phyloP scores from a whole-genome alignment of 2,113 vertebrate genomes.

The Gallinago jamesoni region DNA sequence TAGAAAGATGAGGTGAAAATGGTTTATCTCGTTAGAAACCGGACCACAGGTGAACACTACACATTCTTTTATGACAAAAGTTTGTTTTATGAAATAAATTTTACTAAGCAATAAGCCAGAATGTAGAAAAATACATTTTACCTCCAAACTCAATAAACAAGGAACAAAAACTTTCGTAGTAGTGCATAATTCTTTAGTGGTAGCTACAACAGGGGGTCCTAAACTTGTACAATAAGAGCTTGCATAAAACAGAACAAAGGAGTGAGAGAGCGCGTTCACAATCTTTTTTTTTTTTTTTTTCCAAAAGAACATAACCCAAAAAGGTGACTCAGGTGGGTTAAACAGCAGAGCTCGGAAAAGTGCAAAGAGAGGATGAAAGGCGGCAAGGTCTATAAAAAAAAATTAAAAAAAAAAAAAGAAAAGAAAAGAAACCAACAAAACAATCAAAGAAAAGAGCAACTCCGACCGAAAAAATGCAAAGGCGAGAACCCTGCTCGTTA shows the following conservation, averaged over 20 bases:
- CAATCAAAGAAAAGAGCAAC: slow-evolving; percentile 58
- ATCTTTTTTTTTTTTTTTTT: slow-evolving; percentile 50
- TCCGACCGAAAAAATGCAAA: slow-evolving; percentile 66
- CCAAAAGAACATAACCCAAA: slow-evolving; percentile 64
- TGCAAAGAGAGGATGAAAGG: slow-evolving; percentile 50
- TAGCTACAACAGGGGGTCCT: slow-evolving; percentile 81
- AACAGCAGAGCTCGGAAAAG: slow-evolving; percentile 68
- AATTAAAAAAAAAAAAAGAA: slow-evolving; percentile 16
- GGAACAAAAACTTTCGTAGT: slow-evolving; percentile 78
- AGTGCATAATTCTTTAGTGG: slow-evolving; percentile 82
- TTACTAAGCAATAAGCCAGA: slow-evolving; percentile 88
- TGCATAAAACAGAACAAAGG: slow-evolving; percentile 79
- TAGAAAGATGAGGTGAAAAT: slow-evolving; percentile 73
- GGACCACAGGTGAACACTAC: slow-evolving; percentile 79
- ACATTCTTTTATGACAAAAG: slow-evolving; percentile 85
- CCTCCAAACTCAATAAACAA: slow-evolving; percentile 86
- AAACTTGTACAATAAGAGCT: slow-evolving; percentile 81
- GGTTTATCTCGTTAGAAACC: slow-evolving; percentile 78
- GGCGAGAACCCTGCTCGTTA: slow-evolving; percentile 70
- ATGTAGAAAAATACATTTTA: slow-evolving; percentile 90
- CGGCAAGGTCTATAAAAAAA: slow-evolving; percentile 56
- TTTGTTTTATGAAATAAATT: slow-evolving; percentile 85
- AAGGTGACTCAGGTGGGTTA: slow-evolving; percentile 23
- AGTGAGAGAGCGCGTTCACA: slow-evolving; percentile 76
- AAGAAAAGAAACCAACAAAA: neutral